These are phyloP conservation scores for Dysdera silvatica DNA, from an alignment of 1,140 invertebrate species.

Conservation along the genomic window DNA sequence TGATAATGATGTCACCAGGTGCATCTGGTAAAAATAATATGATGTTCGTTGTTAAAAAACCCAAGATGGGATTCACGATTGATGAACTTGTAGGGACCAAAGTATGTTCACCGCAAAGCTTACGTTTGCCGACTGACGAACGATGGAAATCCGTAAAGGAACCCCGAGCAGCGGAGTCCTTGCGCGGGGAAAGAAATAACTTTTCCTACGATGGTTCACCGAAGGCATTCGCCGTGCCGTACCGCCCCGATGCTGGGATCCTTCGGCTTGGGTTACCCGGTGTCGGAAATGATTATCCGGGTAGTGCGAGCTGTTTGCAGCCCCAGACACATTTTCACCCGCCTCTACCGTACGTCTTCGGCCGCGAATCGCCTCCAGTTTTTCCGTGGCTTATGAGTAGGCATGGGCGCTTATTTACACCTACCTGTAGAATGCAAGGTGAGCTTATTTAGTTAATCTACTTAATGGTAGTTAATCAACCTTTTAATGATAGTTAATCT, in stretches of 20 bases:
- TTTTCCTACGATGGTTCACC: not conserved
- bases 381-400: not conserved
- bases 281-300: not conserved
- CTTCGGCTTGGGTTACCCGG: not conserved
- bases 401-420: not conserved
- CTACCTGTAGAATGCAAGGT: constrained; percentile 3
- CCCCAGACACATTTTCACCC: not conserved
- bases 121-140: not conserved
- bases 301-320: not conserved
- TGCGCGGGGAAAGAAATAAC: not conserved
- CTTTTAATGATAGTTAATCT: too few species aligned
- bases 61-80: constrained; percentile 5
- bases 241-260: not conserved
- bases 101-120: not conserved
- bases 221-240: not conserved
- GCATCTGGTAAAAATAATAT: not conserved
- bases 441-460: too few species aligned
- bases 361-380: not conserved
- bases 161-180: not conserved
- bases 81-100: constrained; percentile 7
- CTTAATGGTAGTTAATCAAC: too few species aligned
- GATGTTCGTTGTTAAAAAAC: not conserved
- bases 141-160: not conserved
- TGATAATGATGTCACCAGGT: not conserved
- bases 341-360: not conserved